Evolutionary conservation across 2,797 vertebrate genomes (phyloP).

Genomic region (Danio choprae): DNA sequence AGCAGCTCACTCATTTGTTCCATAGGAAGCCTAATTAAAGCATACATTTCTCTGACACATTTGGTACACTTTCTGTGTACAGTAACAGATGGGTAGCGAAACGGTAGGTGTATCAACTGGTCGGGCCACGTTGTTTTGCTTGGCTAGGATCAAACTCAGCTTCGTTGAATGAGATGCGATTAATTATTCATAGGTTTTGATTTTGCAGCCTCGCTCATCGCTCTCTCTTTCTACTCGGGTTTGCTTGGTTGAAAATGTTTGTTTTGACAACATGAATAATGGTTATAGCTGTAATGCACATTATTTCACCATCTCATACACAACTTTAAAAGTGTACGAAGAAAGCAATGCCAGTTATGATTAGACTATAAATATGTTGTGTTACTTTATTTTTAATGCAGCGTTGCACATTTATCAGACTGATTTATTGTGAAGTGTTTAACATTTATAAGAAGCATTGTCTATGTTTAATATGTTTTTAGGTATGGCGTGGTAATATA

Average conservation of each 20-base stretch:
- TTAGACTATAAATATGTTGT: slow-evolving; percentile 14
- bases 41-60: slow-evolving; percentile 58
- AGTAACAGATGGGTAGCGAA: slow-evolving; percentile 32
- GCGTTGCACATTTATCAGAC: not conserved
- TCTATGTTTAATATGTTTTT: not conserved
- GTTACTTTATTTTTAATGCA: slow-evolving; percentile 5
- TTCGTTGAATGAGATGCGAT: slow-evolving; percentile 37
- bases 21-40: slow-evolving; percentile 75
- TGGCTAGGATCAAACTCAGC: slow-evolving; percentile 8
- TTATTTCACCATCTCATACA: slow-evolving; percentile 15
- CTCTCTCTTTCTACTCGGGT: slow-evolving; percentile 12
- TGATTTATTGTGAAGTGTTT: not conserved
- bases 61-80: not conserved
- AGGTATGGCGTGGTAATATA: too few species aligned
- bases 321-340: slow-evolving; percentile 17
- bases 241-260: slow-evolving; percentile 17
- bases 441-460: not conserved
- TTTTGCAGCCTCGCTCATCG: slow-evolving; percentile 23
- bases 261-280: slow-evolving; percentile 39
- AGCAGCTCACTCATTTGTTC: slow-evolving; percentile 67
- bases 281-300: not conserved
- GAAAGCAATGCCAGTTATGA: not conserved
- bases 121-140: slow-evolving; percentile 28
- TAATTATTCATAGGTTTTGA: slow-evolving; percentile 50
- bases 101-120: not conserved